Evolutionary conservation across 2,113 vertebrate genomes (phyloP).

Genomic region (Rhinichthys klamathensis): DNA sequence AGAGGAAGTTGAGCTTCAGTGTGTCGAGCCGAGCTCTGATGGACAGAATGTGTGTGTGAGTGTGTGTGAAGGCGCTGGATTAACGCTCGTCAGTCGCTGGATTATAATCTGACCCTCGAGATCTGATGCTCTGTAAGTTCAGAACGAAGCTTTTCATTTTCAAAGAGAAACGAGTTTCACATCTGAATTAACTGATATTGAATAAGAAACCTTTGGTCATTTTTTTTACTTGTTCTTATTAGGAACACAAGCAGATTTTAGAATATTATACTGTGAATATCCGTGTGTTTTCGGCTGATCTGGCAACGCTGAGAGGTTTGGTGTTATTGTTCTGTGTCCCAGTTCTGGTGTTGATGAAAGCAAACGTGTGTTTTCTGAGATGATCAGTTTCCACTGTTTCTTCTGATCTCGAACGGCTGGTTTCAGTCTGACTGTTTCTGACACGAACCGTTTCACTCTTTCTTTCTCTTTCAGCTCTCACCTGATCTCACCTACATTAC

Average conservation of each 20-base stretch:
- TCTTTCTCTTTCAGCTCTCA: constrained; percentile 62
- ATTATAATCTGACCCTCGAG: constrained; percentile 40
- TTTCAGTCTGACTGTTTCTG: constrained; percentile 25
- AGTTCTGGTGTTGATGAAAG: not conserved
- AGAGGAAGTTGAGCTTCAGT: constrained; percentile 67
- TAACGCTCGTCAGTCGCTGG: constrained; percentile 13
- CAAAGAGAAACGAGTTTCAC: not conserved
- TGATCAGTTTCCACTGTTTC: not conserved
- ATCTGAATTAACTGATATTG: not conserved
- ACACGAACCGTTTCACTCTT: not conserved
- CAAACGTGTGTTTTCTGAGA: too few relatives aligned
- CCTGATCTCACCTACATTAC: constrained; percentile 68
- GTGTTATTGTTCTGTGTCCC: too few relatives aligned
- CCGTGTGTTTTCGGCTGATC: not conserved
- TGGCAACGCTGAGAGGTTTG: not conserved
- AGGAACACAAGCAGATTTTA: not conserved
- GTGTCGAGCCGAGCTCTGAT: constrained; percentile 2
- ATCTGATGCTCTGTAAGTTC: constrained; percentile 62
- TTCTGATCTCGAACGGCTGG: not conserved
- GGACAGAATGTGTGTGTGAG: not conserved
- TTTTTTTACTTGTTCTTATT: too few relatives aligned
- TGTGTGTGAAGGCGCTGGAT: constrained; percentile 35
- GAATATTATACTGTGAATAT: not conserved
- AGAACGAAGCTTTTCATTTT: constrained; percentile 7
- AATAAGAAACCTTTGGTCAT: not conserved